Evolutionary conservation across 2,888 invertebrate genomes (phyloP).

Genomic region (Gortyna flavago): DNA sequence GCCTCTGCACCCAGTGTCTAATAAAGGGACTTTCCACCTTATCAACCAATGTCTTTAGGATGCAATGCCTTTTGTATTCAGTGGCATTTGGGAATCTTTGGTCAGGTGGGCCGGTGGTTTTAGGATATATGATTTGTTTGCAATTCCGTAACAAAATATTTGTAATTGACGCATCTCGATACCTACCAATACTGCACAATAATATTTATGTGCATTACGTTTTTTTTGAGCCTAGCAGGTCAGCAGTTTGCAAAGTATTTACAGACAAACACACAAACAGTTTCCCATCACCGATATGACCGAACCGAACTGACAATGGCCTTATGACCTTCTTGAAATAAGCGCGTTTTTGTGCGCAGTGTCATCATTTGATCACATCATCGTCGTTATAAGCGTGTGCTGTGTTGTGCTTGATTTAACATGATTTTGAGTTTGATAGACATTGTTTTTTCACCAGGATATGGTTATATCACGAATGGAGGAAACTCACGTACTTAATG

Average conservation of each 20-base stretch:
- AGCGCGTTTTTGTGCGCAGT: conserved; percentile 55
- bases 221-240: background rate
- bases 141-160: background rate
- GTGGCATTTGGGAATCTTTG: background rate
- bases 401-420: conserved; percentile 19
- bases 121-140: background rate
- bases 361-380: conserved; percentile 65
- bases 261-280: conserved; percentile 25
- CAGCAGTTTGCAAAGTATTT: background rate
- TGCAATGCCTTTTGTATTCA: background rate
- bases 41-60: no score
- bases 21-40: no score
- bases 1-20: no score
- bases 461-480: conserved; percentile 32
- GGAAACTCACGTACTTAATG: background rate
- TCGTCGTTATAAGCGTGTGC: conserved; percentile 23
- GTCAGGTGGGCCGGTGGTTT: no score
- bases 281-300: background rate
- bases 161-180: no score
- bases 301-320: conserved; percentile 45
- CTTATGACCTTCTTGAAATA: conserved; percentile 56
- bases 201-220: background rate
- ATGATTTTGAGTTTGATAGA: conserved; percentile 21
- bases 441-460: conserved; percentile 35
- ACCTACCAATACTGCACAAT: background rate